Evolutionary conservation across 2,888 invertebrate genomes (phyloP).

Genomic region (Drosophila cracens): DNA sequence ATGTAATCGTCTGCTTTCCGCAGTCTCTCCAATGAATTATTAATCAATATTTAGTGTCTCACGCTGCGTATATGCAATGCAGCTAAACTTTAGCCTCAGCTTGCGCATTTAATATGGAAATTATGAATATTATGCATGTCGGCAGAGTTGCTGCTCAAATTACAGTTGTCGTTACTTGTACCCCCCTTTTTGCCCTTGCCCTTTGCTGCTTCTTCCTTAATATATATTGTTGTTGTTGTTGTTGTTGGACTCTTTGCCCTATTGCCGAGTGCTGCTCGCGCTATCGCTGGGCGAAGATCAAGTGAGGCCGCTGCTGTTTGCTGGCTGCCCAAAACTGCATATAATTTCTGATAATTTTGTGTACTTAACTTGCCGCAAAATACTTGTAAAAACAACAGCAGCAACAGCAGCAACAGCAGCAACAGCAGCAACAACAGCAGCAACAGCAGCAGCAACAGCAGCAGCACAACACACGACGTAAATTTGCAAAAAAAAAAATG

Average conservation of each 20-base stretch:
- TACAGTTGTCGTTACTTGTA: constrained; percentile 45
- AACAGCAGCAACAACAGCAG: constrained; percentile 17
- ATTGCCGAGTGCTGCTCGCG: constrained; percentile 14
- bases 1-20: not conserved
- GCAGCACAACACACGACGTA: constrained; percentile 27
- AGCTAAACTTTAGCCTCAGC: not conserved
- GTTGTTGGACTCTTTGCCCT: constrained; percentile 25
- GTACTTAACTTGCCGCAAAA: constrained; percentile 70
- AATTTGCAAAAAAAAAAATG: constrained; percentile 41
- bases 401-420: constrained; percentile 16
- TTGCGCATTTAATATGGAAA: constrained; percentile 31
- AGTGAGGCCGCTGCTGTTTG: constrained; percentile 38
- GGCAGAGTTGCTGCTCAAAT: constrained; percentile 72
- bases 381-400: constrained; percentile 54
- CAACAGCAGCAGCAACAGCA: constrained; percentile 28
- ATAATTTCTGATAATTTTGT: constrained; percentile 79
- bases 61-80: constrained; percentile 46
- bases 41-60: constrained; percentile 4
- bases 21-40: constrained; percentile 12
- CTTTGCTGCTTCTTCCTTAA: not conserved
- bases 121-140: constrained; percentile 71
- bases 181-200: constrained; percentile 3
- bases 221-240: not conserved
- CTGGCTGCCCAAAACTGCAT: constrained; percentile 68
- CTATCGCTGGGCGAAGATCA: constrained; percentile 51